Evolutionary conservation across 2,113 vertebrate genomes (phyloP).

Genomic region (Dromiciops gliroides): DNA sequence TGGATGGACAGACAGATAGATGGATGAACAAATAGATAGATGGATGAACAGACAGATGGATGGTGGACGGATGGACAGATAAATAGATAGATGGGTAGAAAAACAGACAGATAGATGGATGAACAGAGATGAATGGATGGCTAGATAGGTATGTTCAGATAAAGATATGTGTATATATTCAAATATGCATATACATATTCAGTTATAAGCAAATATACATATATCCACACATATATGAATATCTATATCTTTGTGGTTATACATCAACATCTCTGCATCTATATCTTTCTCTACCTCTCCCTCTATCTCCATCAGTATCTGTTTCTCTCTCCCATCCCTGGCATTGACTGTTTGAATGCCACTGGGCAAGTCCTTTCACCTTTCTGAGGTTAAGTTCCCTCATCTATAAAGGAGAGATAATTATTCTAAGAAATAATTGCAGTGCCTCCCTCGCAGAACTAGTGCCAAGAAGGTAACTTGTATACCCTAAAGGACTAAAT

Average conservation of each 20-base stretch:
- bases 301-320: neutral
- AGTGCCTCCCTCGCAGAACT: neutral
- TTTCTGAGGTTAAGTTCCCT: neutral
- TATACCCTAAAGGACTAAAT: neutral
- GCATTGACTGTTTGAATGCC: neutral
- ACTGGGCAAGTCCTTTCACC: neutral
- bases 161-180: neutral
- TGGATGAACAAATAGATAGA: too few relatives aligned
- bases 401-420: neutral
- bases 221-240: too few relatives aligned
- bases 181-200: neutral
- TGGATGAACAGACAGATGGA: too few relatives aligned
- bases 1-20: too few relatives aligned
- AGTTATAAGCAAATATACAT: neutral
- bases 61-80: too few relatives aligned
- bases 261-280: neutral
- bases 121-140: neutral
- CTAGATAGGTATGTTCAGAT: neutral
- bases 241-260: neutral
- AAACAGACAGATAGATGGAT: too few relatives aligned
- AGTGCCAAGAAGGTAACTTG: neutral
- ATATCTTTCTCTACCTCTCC: neutral
- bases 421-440: neutral
- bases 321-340: neutral
- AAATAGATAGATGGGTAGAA: too few relatives aligned